These are phyloP conservation scores for Stichopus chloronotus DNA, from an alignment of 35 echinoderm and acorn worm species.

Conservation along the genomic window DNA sequence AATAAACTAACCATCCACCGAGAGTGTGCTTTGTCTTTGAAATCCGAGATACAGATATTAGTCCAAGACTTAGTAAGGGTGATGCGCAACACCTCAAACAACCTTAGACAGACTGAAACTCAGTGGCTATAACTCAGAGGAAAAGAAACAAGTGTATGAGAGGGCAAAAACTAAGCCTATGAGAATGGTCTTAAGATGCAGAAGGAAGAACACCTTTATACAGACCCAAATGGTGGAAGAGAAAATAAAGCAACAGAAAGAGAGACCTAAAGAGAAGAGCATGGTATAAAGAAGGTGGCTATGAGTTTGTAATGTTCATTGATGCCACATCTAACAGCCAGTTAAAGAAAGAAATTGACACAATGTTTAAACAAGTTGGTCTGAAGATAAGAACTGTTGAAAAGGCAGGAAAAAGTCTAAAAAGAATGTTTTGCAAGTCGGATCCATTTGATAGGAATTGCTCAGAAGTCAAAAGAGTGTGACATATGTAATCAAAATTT, in stretches of 20 bases:
- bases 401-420: conserved; percentile 8
- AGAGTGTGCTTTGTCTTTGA: not conserved
- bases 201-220: too few relatives aligned
- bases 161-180: too few relatives aligned
- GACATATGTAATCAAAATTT: not conserved
- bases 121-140: too few relatives aligned
- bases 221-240: too few relatives aligned
- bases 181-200: too few relatives aligned
- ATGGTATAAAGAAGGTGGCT: conserved; percentile 5
- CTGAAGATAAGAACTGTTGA: not conserved
- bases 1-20: not conserved
- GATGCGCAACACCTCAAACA: not conserved
- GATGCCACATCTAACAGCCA: not conserved
- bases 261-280: too few relatives aligned
- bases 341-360: conserved; percentile 7
- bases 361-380: not conserved
- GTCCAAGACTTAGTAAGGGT: not conserved
- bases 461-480: not conserved
- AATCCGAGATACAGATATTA: not conserved
- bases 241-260: too few relatives aligned
- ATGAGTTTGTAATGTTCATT: not conserved
- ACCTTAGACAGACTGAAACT: too few relatives aligned
- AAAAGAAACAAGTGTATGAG: too few relatives aligned
- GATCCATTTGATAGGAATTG: not conserved
- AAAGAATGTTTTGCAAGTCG: not conserved